These are phyloP conservation scores for Crypturellus tataupa DNA, from an alignment of 2,797 vertebrate genomes.

Conservation along the genomic window DNA sequence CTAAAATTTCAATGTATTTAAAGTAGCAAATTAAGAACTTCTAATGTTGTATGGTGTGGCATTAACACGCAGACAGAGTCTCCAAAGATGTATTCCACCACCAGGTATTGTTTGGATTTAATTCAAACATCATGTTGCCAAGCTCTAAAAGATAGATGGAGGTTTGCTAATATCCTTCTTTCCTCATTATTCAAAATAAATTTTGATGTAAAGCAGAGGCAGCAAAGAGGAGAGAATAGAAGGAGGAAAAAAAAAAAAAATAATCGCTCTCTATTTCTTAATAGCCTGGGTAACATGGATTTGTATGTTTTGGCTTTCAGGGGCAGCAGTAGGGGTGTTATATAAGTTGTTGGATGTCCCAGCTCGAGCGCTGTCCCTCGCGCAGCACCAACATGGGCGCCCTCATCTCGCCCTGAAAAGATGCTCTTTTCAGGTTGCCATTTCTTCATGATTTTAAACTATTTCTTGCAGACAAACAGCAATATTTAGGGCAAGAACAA, in stretches of 20 bases:
- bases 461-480: constrained; percentile 49
- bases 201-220: constrained; percentile 22
- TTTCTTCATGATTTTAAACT: constrained; percentile 49
- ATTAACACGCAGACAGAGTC: neutral
- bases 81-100: neutral
- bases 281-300: constrained; percentile 58
- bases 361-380: constrained; percentile 72
- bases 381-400: constrained; percentile 73
- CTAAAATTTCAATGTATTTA: neutral
- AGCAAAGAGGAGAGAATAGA: neutral
- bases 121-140: constrained; percentile 21
- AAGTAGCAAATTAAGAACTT: neutral
- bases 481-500: constrained; percentile 33
- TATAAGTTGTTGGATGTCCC: constrained; percentile 25
- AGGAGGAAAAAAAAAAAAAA: constrained; percentile 14
- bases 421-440: neutral
- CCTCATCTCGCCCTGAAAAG: constrained; percentile 76
- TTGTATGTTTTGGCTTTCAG: constrained; percentile 73
- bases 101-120: constrained; percentile 28
- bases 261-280: constrained; percentile 22
- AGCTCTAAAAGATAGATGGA: constrained; percentile 4
- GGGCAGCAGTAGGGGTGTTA: constrained; percentile 72
- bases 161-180: constrained; percentile 41
- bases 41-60: neutral
- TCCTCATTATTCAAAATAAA: constrained; percentile 54